Evolutionary conservation across 2,113 vertebrate genomes (phyloP), one percentile per base, ranked within the genome.

Genomic region (Pygoscelis antarcticus): DNA sequence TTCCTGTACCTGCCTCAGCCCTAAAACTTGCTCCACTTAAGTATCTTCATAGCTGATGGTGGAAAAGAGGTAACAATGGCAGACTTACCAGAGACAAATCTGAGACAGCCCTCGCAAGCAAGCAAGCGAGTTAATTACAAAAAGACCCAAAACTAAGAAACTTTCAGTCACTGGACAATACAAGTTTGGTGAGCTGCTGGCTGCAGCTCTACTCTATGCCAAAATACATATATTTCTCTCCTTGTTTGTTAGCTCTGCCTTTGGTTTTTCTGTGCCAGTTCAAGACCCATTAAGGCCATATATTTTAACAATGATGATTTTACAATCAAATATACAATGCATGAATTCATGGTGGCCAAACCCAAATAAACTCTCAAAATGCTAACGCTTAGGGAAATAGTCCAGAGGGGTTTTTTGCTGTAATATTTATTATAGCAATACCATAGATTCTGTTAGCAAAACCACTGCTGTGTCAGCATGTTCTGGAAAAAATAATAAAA

Each of bases 361-460:
- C 70, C 58, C 87, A 90, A 93, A 88, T 70, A 84, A 55, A 84
- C 61, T 96, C 70, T 89, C 78, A 96, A 97, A 96, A 70, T 75
- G 71, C 83, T 90, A 93, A 95, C 14, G 0, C 88, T 95, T 90
- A 38, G 82, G 89, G 82, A 97, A 97, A 97, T 47, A 68, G 57
- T 92, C 89, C 89, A 87, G 87, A 46, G 23, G 25, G 46, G 8
- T 4, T 25, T 77, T 89, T 96, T 93, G 65, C 52, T 71, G 30
- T 93, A 83, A 87, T 96, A 96, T 97, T 98, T 98, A 97, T 96
- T 96, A 66, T 49, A 72, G 81, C 47, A 96, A 95, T 96, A 91
- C 78, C 86, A 82, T 83, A 96, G 62, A 96, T 89, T 85, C 75
- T 97, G 65, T 81, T 90, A 96, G 82, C 38, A 91, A 96, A 85